phyloP scores from a whole-genome alignment of 2,797 vertebrate species.

The Diceros bicornis region DNA sequence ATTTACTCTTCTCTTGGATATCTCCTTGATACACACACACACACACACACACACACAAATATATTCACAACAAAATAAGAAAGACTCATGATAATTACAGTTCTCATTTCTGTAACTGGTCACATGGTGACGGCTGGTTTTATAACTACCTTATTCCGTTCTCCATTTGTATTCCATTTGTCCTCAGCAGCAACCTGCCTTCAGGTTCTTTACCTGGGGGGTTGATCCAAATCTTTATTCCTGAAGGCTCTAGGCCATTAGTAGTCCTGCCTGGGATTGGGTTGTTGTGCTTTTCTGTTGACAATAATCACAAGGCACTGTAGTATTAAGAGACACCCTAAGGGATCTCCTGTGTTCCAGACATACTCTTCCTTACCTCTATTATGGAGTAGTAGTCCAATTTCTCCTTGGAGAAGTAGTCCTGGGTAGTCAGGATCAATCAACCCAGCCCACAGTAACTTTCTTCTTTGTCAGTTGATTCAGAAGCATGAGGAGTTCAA shows the following conservation, averaged over 20 bases:
- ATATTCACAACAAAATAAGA: too few relatives aligned
- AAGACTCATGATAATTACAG: too few relatives aligned
- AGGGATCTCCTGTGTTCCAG: background rate
- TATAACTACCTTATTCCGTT: background rate
- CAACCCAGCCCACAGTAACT: background rate
- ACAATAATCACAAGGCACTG: background rate
- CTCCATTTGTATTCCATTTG: background rate
- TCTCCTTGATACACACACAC: too few relatives aligned
- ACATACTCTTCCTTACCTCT: too few relatives aligned
- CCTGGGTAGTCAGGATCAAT: background rate
- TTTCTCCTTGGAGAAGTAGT: background rate
- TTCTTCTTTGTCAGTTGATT: background rate
- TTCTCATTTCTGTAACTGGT: too few relatives aligned
- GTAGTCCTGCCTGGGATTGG: background rate
- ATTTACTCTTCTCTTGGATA: too few relatives aligned
- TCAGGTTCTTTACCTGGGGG: background rate
- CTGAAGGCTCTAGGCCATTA: background rate
- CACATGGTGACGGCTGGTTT: background rate
- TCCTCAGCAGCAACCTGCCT: background rate
- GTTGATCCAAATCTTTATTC: too few relatives aligned
- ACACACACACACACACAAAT: too few relatives aligned
- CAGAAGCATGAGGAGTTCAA: background rate
- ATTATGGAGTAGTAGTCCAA: background rate
- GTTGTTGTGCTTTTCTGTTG: background rate
- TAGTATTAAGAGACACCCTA: background rate